Base-by-base conservation (phyloP, 2,888 invertebrate genomes). In the Heliconius hortense region DNA sequence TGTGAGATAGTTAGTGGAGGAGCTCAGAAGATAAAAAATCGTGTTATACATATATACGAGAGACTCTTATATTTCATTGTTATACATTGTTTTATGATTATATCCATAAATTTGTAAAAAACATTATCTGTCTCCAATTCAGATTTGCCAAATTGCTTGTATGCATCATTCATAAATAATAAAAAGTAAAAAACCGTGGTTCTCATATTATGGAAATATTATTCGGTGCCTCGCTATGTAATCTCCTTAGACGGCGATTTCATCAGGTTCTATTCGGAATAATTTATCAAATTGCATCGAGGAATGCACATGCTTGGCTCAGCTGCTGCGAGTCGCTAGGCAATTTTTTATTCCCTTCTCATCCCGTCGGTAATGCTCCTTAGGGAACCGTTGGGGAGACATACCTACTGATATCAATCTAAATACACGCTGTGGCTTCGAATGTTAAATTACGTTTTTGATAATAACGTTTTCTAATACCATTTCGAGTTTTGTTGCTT, bases 241-340 rank as follows among this genome's bases (percentile, higher is more conserved):
- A 71, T 75, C 59, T 71, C 70, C 71, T 80, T 81, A 82, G 81
- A 84, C 84, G 87, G 87, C 82, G 87, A 87, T 90, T 89, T 89
- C 88, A 88, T 90, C 88, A 88, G 84, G 84, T 85, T 84, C 86
- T 85, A 89, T 90, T 88, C 82, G 84, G 89, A 87, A 89, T 91
- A 92, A 93, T 93, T 92, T 91, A 92, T 91, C 89, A 92, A 92
- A 91, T 90, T 89, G 89, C 86, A 82, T 80, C 81, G 79, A 83
- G 83, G 82, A 86, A 86, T 91, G 91, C 92, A 92, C 90, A 90
- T 91, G 92, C 90, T 80, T 77, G 79, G 82, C 88, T 89, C 92
- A 92, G 92, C 90, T 92, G 91, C 80, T 43, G 8, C 43, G 87
- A 87, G 85, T 84, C 83, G 87, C 84, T 83, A 84, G 85, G 89